Conservation (phyloP, 2,113 vertebrate species). For the Lathamus discolor region DNA sequence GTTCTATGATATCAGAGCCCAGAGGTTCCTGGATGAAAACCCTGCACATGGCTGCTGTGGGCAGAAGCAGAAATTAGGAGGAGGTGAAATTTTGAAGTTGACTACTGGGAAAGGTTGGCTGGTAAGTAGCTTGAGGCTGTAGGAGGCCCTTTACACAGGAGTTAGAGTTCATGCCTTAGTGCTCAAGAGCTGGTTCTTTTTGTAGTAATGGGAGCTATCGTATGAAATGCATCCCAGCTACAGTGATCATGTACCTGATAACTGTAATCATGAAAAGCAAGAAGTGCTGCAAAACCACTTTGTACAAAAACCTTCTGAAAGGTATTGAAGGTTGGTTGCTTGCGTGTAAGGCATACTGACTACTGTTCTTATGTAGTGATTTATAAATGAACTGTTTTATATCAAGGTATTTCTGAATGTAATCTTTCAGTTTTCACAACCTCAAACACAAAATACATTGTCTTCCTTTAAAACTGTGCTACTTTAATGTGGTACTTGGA, state of each 20-base stretch:
- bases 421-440: not conserved
- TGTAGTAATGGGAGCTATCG: not conserved
- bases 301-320: not conserved
- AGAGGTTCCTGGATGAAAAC: slow-evolving; percentile 90
- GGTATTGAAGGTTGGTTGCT: not conserved
- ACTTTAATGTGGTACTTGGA: not conserved
- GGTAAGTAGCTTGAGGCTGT: slow-evolving; percentile 73
- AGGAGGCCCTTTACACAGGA: not conserved
- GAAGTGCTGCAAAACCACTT: not conserved
- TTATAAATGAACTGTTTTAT: not conserved
- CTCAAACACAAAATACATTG: not conserved
- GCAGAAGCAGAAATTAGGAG: slow-evolving; percentile 81
- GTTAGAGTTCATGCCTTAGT: accelerated
- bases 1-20: slow-evolving; percentile 96
- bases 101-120: slow-evolving; percentile 96
- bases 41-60: slow-evolving; percentile 67
- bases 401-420: not conserved
- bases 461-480: not conserved
- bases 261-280: not conserved
- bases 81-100: slow-evolving; percentile 88
- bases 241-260: not conserved
- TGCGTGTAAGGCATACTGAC: not conserved
- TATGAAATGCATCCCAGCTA: not conserved
- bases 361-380: not conserved
- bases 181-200: accelerated